Evolutionary conservation across 1,140 invertebrate species (phyloP), one percentile per base, ranked within the genome.

Genomic region (Drosophila prosaltans): DNA sequence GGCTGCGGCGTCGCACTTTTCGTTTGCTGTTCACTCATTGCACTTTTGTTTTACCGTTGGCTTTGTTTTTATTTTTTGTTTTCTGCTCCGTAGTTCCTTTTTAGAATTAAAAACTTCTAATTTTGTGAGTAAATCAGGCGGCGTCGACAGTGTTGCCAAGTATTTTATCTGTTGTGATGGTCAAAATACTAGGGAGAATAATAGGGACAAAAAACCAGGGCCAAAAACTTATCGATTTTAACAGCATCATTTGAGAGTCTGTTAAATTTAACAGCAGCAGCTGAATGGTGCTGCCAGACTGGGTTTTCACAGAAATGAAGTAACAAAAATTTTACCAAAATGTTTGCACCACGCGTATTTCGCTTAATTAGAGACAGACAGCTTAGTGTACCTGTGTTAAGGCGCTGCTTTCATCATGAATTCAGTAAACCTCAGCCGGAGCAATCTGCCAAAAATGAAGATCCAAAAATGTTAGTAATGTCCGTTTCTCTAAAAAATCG

Each of bases 321-420:
- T 62, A 62, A 62, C 10, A 48, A 40, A 28, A 1, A 41, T 55
- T 24, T n/a, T 36, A 70, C 30, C 61, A 63, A 55, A 60, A 91
- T 91, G 90, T 58, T 91, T 36, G 69, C 39, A 39, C 72, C 69
- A 2, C 81, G 73, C 7, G 59, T 91, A 48, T 86, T 91, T 68
- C 90, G 86, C 10, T 40, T 89, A 54, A 69, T 91, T 51, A 79
- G 69, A 5, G 75, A 90, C n/a, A 63, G 63, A 40, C 81, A 81
- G 0, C 51, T 90, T 0, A 92, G 77, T 54, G 75, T 83, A 16
- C 84, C 81, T 5, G 61, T 91, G 11, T 55, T 91, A 51, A 26
- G 45, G 5, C 84, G 86, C 10, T 82, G 74, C 43, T 92, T 92
- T 57, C 91, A 91, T 75, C 88, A 92, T 40, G 91, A 91, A 65